These are phyloP conservation scores for Campaea margaritaria DNA, from an alignment of 2,888 invertebrate species.

Conservation along the genomic window DNA sequence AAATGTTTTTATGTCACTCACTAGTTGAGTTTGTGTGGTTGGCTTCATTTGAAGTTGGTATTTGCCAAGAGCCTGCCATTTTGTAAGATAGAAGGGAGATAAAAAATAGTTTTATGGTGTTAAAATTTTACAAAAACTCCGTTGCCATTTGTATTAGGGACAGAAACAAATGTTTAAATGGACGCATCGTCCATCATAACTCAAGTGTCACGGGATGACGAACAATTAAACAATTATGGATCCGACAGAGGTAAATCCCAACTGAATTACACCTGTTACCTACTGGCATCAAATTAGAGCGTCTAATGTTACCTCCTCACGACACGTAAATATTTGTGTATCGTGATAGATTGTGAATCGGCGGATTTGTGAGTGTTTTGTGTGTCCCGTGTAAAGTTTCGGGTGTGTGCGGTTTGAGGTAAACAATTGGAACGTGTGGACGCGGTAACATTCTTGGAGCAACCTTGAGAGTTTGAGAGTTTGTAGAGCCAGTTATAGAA, in stretches of 20 bases:
- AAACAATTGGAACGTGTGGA: slow-evolving; percentile 78
- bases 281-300: slow-evolving; percentile 81
- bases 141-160: slow-evolving; percentile 82
- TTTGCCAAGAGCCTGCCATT: slow-evolving; percentile 84
- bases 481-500: slow-evolving; percentile 49
- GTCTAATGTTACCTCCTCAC: slow-evolving; percentile 78
- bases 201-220: slow-evolving; percentile 99
- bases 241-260: slow-evolving; percentile 94
- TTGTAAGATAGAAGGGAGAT: slow-evolving; percentile 85
- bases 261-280: slow-evolving; percentile 84
- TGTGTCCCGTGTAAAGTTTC: slow-evolving; percentile 49
- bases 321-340: slow-evolving; percentile 71
- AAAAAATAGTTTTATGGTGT: slow-evolving; percentile 86
- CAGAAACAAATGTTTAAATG: slow-evolving; percentile 89
- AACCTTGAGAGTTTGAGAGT: slow-evolving; percentile 78
- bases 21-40: slow-evolving; percentile 47
- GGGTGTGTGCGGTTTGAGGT: slow-evolving; percentile 66
- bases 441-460: slow-evolving; percentile 72
- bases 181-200: slow-evolving; percentile 99
- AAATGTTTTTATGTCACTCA: slow-evolving; percentile 46
- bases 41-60: slow-evolving; percentile 74
- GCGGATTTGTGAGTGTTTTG: slow-evolving; percentile 55
- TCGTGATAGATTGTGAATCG: slow-evolving; percentile 60
- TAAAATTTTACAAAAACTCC: slow-evolving; percentile 79
- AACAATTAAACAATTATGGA: slow-evolving; percentile 96